These are phyloP conservation scores for Stenchaetothrips biformis DNA, from an alignment of 2,888 invertebrate genomes.

Conservation along the genomic window DNA sequence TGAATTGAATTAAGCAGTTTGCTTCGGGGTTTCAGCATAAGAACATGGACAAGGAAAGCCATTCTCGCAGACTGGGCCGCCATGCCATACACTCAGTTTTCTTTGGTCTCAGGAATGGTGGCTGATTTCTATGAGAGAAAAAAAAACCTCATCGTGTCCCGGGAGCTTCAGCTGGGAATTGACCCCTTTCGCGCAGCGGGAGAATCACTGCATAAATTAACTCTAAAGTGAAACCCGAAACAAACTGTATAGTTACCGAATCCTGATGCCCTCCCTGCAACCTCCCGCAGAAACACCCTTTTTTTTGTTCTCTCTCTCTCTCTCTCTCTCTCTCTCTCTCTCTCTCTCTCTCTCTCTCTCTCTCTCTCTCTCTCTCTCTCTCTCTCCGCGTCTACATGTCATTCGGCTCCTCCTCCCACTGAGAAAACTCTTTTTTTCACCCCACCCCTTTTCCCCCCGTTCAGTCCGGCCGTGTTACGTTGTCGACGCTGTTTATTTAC, in stretches of 20 bases:
- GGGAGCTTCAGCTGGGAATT: too few species aligned
- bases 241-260: too few species aligned
- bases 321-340: constrained; percentile 5
- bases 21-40: too few species aligned
- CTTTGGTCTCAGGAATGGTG: too few species aligned
- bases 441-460: neutral
- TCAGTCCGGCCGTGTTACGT: constrained; percentile 14
- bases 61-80: too few species aligned
- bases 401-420: constrained; percentile 5
- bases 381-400: neutral
- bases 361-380: constrained; percentile 3
- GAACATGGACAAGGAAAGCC: too few species aligned
- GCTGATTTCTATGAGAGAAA: too few species aligned
- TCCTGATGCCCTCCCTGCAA: neutral
- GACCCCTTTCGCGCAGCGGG: neutral
- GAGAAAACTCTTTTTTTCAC: constrained; percentile 11
- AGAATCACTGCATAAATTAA: neutral
- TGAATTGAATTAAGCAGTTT: too few species aligned
- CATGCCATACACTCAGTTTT: too few species aligned
- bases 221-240: neutral
- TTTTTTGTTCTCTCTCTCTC: neutral
- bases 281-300: neutral
- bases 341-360: constrained; percentile 25
- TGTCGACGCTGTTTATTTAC: constrained; percentile 15
- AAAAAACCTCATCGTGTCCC: too few species aligned